Evolutionary conservation across 2,888 invertebrate genomes (phyloP), one percentile per base, ranked within the genome.

Genomic region (Hirtodrosophila cameraria): DNA sequence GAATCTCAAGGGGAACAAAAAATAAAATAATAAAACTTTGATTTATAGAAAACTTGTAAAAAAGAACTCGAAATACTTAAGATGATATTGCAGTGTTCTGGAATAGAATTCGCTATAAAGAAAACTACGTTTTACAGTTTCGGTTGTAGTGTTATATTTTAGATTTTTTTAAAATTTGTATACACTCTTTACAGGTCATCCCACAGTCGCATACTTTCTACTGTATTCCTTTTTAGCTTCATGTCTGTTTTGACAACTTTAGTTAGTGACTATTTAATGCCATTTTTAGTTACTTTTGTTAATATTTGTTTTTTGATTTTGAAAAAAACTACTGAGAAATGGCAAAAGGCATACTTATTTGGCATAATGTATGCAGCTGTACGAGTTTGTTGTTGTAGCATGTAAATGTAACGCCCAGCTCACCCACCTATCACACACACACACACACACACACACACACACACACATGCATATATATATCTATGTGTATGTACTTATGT

Each of bases 391-490:
- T 61, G 35, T 42, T 42, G 55, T 36, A 13, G 50, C 62, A 49
- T 61, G 66, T 58, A 28, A 55, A 49, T 53, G 70, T 43, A 35
- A 54, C 52, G 65, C 59, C 65, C 67, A 36, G n/a, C 15, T 55
- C 71, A 71, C 69, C 69, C 69, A 70, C 70, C 73, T 70, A 73
- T 72, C 73, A 67, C 41, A 52, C 27, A 18, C 18, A 43, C 30
- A 18, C 5, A 12, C 8, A 20, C 39, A 25, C 23, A 11, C 11
- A n/a, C 7, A 23, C 6, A n/a, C 2, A 57, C 11, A 46, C 9
- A 7, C 31, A 25, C 23, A 39, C 23, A 6, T 16, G 38, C 12
- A 27, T 1, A 8, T n/a, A 4, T 33, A 5, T 50, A 16, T 43
- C 13, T 25, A n/a, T 36, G 13, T 25, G 54, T 52, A 55, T 49